Evolutionary conservation across 2,113 vertebrate species (phyloP).

Genomic region (Pandion haliaetus): DNA sequence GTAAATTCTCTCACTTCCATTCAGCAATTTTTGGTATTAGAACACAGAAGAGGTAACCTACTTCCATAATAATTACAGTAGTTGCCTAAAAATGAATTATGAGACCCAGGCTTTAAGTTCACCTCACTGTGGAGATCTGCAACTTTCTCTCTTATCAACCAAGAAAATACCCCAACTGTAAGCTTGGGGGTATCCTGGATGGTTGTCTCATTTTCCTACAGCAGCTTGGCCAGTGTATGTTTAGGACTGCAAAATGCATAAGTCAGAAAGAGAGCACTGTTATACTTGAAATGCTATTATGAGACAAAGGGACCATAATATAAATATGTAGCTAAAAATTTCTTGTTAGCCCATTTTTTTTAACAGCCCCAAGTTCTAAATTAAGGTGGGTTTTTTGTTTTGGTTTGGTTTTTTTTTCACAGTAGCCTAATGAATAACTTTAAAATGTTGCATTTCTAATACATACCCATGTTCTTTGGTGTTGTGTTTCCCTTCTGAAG

Average conservation of each 20-base stretch:
- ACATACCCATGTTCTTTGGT: neutral
- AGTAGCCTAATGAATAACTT: neutral
- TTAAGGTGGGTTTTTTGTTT: neutral
- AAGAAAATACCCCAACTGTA: neutral
- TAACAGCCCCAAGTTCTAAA: neutral
- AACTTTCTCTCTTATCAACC: neutral
- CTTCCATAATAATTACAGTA: neutral
- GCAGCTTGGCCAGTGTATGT: neutral
- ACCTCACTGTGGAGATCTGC: neutral
- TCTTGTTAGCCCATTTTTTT: neutral
- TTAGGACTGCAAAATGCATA: neutral
- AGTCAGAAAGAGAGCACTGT: neutral
- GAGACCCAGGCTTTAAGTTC: neutral
- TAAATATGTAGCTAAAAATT: neutral
- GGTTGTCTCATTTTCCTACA: neutral
- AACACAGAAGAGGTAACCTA: neutral
- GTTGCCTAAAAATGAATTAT: neutral
- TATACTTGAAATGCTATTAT: neutral
- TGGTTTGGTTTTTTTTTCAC: neutral
- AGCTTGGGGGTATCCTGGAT: neutral
- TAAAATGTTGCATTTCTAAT: neutral
- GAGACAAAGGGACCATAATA: neutral
- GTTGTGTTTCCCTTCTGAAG: neutral
- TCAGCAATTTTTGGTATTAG: neutral
- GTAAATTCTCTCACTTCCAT: neutral